Base-by-base conservation (phyloP, 2,113 vertebrate genomes). In the Eublepharis macularius region DNA sequence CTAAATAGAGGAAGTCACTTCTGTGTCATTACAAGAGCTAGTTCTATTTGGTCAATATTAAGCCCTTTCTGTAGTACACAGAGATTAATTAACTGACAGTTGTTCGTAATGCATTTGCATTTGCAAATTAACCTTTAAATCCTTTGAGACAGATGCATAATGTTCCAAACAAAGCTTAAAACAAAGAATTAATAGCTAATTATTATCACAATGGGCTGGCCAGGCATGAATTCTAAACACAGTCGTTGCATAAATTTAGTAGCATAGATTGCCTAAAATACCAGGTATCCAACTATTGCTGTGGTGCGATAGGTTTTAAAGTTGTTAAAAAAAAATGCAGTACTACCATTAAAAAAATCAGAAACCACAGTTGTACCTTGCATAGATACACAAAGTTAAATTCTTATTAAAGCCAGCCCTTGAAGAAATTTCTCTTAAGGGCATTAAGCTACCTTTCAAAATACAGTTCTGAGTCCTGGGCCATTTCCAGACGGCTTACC, bases 81-180 rank as follows among this genome's bases (percentile, higher is more conserved):
- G n/a, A 60, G 19, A 80, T 63, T 54, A 76, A 76, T 70, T 87
- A 51, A 57, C 10, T 72, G 54, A n/a, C 60, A 54, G 47, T 74
- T 63, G 14, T 68, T 51, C 47, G 54, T 45, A 83, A 78, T 69
- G 41, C 19, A 72, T 75, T 73, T 73, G 51, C 41, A 74, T 36
- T 86, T 63, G 41, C 13, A 39, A 36, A 26, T 57, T 86, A 73
- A 80, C 69, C 70, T 80, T 72, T 60, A 85, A 79, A 60, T 79
- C 51, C 36, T 43, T 26, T 45, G 51, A 72, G 5, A 80, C 24
- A 63, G 32, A 70, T 72, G n/a, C 32, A 36, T 26, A 63, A 72
- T 73, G 39, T 85, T 34, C 41, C 39, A 60, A 70, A 16, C 51
- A 47, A 47, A 45, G 79, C 45, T 70, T 43, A 63, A 74, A 85